These are phyloP conservation scores for Campoplex nolae DNA, from an alignment of 2,888 invertebrate genomes.

Conservation along the genomic window DNA sequence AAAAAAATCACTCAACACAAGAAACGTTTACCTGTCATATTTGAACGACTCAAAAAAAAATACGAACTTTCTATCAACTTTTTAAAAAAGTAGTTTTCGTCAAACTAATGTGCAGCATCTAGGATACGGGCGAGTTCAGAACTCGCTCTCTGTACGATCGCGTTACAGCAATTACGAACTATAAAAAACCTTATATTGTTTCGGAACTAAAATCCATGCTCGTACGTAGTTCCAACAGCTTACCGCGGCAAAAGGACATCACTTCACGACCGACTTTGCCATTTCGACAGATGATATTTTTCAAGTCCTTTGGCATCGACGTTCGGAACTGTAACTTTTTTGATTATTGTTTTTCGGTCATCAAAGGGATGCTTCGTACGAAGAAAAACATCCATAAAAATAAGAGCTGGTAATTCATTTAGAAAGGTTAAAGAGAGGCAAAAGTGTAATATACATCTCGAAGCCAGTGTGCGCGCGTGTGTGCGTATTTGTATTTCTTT, in stretches of 20 bases:
- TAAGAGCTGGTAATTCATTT: neutral
- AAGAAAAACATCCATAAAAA: neutral
- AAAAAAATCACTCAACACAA: neutral
- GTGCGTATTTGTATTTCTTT: neutral
- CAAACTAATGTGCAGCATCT: conserved; percentile 1
- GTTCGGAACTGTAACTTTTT: neutral
- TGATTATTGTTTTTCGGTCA: neutral
- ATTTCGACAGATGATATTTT: neutral
- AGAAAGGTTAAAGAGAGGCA: neutral
- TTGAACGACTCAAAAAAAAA: neutral
- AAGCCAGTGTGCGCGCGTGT: neutral
- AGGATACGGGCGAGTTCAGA: conserved; percentile 12
- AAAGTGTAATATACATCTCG: neutral
- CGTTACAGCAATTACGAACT: neutral
- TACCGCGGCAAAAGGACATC: too few species aligned
- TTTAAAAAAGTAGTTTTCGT: neutral
- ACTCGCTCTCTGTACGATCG: conserved; percentile 12
- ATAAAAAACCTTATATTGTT: neutral
- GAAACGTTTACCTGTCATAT: neutral
- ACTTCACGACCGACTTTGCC: neutral
- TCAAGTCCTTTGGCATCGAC: neutral
- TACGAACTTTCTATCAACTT: conserved; percentile 5
- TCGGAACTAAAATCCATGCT: too few species aligned
- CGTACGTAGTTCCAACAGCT: too few species aligned
- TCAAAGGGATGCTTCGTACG: conserved; percentile 2